phyloP scores from a whole-genome alignment of 1,140 invertebrate genomes.

The Ips nitidus region DNA sequence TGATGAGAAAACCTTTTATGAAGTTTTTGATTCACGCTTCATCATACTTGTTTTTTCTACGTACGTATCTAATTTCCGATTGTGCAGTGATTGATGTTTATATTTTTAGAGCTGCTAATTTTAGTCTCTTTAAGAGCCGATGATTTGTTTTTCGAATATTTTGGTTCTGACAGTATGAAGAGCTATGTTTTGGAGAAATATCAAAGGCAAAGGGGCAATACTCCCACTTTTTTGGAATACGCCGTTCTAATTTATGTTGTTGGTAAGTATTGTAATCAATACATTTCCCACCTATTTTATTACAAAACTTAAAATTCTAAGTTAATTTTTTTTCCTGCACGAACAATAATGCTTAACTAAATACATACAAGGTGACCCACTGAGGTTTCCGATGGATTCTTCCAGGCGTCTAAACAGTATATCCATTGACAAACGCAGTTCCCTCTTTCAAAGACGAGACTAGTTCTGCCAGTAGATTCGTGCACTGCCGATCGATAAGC shows the following conservation, averaged over 20 bases:
- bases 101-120: slow-evolving; percentile 73
- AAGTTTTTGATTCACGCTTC: slow-evolving; percentile 92
- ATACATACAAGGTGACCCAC: too few species aligned
- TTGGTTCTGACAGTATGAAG: slow-evolving; percentile 68
- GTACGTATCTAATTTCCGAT: slow-evolving; percentile 59
- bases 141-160: slow-evolving; percentile 69
- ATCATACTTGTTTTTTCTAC: slow-evolving; percentile 88
- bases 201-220: slow-evolving; percentile 72
- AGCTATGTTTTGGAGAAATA: slow-evolving; percentile 61
- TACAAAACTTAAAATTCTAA: not conserved
- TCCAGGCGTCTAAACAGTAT: too few species aligned
- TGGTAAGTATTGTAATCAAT: slow-evolving; percentile 54
- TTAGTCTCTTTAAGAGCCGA: slow-evolving; percentile 85
- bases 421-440: too few species aligned
- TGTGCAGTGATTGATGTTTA: not conserved
- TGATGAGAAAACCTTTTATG: slow-evolving; percentile 90
- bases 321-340: not conserved
- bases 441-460: too few species aligned
- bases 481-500: too few species aligned
- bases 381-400: too few species aligned
- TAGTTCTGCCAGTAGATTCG: too few species aligned
- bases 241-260: slow-evolving; percentile 76
- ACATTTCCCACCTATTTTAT: slow-evolving; percentile 21
- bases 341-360: too few species aligned
- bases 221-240: slow-evolving; percentile 75